Percentiles rank a stretch among this genome's conserved stretches.
Evolutionary conservation across 2,888 invertebrate genomes (phyloP).

Genomic region (Harpalus rufipes): DNA sequence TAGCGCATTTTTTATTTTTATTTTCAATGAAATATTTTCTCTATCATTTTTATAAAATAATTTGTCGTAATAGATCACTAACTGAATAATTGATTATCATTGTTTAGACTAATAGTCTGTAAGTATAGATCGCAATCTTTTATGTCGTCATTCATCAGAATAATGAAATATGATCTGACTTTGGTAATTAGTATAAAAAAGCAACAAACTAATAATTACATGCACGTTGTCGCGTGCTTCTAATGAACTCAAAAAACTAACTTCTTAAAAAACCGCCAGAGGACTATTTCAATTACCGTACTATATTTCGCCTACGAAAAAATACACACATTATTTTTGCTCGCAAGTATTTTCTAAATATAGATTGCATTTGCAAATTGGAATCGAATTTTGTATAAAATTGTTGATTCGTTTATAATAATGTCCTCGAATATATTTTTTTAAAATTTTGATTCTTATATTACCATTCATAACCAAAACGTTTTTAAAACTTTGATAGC

Average conservation of each 20-base stretch:
- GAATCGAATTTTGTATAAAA: too few relatives aligned
- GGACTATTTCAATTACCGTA: not conserved
- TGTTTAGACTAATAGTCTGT: not conserved
- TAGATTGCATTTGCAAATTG: too few relatives aligned
- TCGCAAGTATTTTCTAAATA: not conserved
- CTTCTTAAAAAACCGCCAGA: not conserved
- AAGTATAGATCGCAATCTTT: constrained; percentile 6
- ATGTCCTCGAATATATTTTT: too few relatives aligned
- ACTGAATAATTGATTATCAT: not conserved
- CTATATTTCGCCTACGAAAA: not conserved
- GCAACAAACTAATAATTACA: constrained; percentile 6
- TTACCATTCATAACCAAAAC: too few relatives aligned
- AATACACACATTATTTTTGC: not conserved
- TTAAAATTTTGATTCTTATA: too few relatives aligned
- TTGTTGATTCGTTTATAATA: too few relatives aligned
- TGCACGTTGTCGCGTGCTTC: not conserved
- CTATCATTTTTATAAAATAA: not conserved
- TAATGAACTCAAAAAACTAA: constrained; percentile 6
- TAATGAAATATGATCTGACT: constrained; percentile 3
- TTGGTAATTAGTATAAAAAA: constrained; percentile 1
- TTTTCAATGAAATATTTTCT: too few relatives aligned
- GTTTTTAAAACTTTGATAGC: too few relatives aligned
- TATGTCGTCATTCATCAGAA: not conserved
- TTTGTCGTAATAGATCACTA: not conserved
- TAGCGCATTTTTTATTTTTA: too few relatives aligned